Base-by-base conservation (phyloP, 2,113 vertebrate genomes). In the Xiphophorus couchianus region DNA sequence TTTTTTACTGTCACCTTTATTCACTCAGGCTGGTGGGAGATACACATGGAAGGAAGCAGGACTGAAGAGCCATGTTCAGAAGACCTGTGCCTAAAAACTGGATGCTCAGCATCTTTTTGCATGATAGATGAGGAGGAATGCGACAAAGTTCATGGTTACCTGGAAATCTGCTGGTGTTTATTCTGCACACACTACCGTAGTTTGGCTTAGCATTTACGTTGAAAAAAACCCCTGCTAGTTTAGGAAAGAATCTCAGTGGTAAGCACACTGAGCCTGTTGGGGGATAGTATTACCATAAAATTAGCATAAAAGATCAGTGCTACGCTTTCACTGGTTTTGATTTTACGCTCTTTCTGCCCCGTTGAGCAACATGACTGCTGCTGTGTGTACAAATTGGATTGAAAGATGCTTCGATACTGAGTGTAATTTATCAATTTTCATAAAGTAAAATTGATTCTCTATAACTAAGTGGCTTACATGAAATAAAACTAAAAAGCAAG, bases 91-190 rank as follows among this genome's bases (percentile, higher is more conserved):
- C 42, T 35, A 37, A 74, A 67, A 80, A 80, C 39, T 4, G 9
- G 58, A 33, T 3, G 15, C 69, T 88, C 77, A 88, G 83, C 86
- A 83, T 72, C 66, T 83, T 81, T 27, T 30, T 42, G 28, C 35
- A 65, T 73, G 80, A 83, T 70, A 73, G 74, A 85, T 76, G 74
- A 78, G 72, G 28, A 73, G 77, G 58, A 51, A 42, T 31, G 80
- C 71, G 73, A 66, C 62, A 64, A 70, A 54, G 30, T 62, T 76
- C 44, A 62, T 33, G 1, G 28, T 66, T 75, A 73, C 72, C 37
- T 30, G 63, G 39, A 74, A 9, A 48, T 74, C 39, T 35, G 48
- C 58, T 51, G n/a, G 14, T 72, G 12, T 76, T 76, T 78, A 66
- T 64, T 76, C 65, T 66, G 30, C 33, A 37, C 33, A 65, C 60